A percentile compares a stretch with the other conserved stretches of the same genome.
Evolutionary conservation across 2,113 vertebrate genomes (phyloP).

Genomic region (Aptenodytes patagonicus): DNA sequence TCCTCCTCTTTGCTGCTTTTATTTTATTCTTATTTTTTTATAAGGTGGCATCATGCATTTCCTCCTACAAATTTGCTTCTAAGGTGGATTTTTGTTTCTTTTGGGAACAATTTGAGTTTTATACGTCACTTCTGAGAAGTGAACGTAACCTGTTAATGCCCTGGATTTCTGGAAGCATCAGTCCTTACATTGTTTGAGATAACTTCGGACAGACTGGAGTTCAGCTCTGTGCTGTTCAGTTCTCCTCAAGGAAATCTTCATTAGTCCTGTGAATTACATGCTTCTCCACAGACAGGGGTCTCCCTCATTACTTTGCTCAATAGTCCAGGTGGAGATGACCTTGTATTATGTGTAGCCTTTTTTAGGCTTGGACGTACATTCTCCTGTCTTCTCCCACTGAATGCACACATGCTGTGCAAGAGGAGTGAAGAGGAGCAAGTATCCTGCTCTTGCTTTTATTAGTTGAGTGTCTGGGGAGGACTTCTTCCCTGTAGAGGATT

Average conservation of each 20-base stretch:
- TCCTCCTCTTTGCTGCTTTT: neutral
- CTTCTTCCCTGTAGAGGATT: neutral
- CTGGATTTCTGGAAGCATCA: neutral
- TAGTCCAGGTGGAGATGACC: neutral
- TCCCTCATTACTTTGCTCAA: neutral
- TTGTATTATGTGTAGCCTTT: neutral
- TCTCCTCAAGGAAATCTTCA: neutral
- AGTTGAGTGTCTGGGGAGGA: neutral
- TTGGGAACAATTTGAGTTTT: neutral
- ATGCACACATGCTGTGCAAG: neutral
- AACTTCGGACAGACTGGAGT: neutral
- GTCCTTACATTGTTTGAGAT: neutral
- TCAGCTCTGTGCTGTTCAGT: neutral
- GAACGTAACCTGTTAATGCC: neutral
- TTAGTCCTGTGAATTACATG: neutral
- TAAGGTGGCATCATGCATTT: neutral
- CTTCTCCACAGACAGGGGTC: neutral
- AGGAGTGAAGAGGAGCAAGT: neutral
- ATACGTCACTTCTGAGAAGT: fast-evolving
- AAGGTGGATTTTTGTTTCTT: neutral
- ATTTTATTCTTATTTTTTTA: neutral
- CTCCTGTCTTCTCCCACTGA: neutral
- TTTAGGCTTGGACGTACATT: neutral
- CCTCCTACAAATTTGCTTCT: neutral
- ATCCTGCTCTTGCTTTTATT: neutral